These are phyloP conservation scores for Argya squamiceps DNA, from an alignment of 2,797 vertebrate species.

Conservation along the genomic window DNA sequence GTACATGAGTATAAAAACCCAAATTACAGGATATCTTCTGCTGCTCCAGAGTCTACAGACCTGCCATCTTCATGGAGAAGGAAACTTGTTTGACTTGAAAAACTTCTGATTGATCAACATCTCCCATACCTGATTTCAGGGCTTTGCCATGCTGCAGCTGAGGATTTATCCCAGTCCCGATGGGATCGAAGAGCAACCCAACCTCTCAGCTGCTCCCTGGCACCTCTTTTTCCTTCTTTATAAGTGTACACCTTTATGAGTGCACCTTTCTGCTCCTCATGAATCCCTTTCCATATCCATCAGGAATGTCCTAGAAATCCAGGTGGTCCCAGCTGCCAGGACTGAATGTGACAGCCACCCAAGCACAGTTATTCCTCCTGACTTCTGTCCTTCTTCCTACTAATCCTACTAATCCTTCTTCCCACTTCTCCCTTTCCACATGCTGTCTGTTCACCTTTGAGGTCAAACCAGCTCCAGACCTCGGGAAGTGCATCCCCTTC, in stretches of 20 bases:
- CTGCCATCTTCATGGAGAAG: background rate
- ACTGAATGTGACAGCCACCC: background rate
- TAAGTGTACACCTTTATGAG: background rate
- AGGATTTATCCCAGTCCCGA: background rate
- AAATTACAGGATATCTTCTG: background rate
- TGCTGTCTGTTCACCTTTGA: background rate
- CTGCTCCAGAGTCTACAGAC: background rate
- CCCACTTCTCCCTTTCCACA: background rate
- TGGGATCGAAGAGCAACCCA: background rate
- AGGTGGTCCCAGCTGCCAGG: background rate
- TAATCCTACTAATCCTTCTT: background rate
- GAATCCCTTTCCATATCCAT: background rate
- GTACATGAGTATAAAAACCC: background rate
- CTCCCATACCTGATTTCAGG: background rate
- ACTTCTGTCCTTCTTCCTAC: background rate
- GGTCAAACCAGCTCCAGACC: background rate
- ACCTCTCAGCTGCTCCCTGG: background rate
- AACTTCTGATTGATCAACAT: fast-evolving
- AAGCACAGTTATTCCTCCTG: too few species aligned
- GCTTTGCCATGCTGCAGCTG: background rate
- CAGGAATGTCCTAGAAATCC: background rate
- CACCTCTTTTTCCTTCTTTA: background rate
- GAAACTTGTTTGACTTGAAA: background rate
- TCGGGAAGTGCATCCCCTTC: background rate
- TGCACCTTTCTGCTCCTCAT: background rate